Evolutionary conservation across 2,888 invertebrate species (phyloP).

Genomic region (Drosophila acutilabella): DNA sequence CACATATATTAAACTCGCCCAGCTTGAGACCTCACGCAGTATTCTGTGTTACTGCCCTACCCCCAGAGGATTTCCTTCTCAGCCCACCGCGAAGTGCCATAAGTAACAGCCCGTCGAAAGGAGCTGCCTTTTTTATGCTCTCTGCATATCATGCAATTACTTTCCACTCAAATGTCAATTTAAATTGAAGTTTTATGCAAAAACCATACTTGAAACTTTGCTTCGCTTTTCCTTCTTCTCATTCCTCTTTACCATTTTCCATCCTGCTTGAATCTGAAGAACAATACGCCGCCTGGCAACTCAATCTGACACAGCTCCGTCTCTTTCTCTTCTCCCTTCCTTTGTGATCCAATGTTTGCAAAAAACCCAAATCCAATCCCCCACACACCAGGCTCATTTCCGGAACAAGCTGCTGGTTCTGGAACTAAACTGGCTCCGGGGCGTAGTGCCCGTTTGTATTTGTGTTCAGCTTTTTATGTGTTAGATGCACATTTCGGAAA

Average conservation of each 20-base stretch:
- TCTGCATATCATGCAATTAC: constrained; percentile 81
- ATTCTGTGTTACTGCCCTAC: neutral
- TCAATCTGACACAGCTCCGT: constrained; percentile 56
- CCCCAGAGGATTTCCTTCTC: neutral
- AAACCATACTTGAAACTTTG: constrained; percentile 79
- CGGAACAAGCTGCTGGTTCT: constrained; percentile 46
- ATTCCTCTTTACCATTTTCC: neutral
- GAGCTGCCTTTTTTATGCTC: constrained; percentile 74
- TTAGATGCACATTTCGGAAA: constrained; percentile 81
- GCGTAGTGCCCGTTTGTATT: constrained; percentile 37
- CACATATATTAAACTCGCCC: constrained; percentile 77
- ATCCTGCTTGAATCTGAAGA: constrained; percentile 38
- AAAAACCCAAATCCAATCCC: constrained; percentile 44
- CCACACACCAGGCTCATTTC: constrained; percentile 53
- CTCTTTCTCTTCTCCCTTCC: neutral
- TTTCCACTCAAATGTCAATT: constrained; percentile 82
- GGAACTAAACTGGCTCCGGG: neutral
- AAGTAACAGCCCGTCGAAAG: constrained; percentile 60
- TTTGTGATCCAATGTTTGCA: neutral
- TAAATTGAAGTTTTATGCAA: constrained; percentile 82
- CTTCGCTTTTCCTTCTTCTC: constrained; percentile 4
- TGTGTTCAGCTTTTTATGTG: constrained; percentile 73
- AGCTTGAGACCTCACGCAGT: constrained; percentile 3
- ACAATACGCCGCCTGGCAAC: constrained; percentile 68
- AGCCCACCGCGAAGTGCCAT: constrained; percentile 21